These are phyloP conservation scores for Cladorhizidae sp. DNA, from an alignment of 37 sponge, comb jelly and placozoan genomes.

Conservation along the genomic window DNA sequence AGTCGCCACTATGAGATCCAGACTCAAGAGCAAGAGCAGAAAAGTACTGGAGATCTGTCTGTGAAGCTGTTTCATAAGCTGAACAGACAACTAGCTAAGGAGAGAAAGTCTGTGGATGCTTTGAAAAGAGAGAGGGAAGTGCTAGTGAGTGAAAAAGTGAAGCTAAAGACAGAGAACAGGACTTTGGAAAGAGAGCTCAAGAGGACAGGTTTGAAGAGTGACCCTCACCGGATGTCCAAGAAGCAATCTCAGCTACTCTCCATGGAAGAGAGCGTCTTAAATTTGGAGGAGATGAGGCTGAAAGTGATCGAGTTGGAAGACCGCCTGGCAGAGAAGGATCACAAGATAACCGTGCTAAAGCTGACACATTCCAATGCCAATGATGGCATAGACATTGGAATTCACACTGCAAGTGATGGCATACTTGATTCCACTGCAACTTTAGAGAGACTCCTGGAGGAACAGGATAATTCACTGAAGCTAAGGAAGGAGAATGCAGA, in stretches of 20 bases:
- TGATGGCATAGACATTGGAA: background rate
- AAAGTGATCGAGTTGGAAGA: slow-evolving; percentile 20
- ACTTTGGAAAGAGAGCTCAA: slow-evolving; percentile 24
- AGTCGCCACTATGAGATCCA: background rate
- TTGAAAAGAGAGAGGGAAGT: slow-evolving; percentile 39
- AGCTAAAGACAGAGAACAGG: slow-evolving; percentile 18
- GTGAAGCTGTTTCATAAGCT: slow-evolving; percentile 34
- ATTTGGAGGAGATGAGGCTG: slow-evolving; percentile 16
- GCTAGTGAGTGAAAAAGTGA: slow-evolving; percentile 14
- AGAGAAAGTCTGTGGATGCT: slow-evolving; percentile 34
- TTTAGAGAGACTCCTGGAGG: slow-evolving; percentile 13
- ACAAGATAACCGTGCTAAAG: background rate
- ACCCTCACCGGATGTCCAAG: slow-evolving; percentile 1
- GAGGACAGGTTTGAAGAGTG: slow-evolving; percentile 6
- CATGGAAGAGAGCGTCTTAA: background rate
- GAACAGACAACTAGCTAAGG: slow-evolving; percentile 40
- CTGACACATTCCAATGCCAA: background rate
- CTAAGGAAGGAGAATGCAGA: slow-evolving; percentile 35
- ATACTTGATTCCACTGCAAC: background rate
- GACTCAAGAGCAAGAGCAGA: slow-evolving; percentile 16
- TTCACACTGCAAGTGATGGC: slow-evolving; percentile 6
- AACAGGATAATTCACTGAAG: slow-evolving; percentile 6
- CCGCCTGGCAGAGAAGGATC: slow-evolving; percentile 9
- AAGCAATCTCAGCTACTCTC: background rate
- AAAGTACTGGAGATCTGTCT: slow-evolving; percentile 2